Percentiles rank a stretch among this genome's conserved stretches.
Conservation (phyloP, 2,888 invertebrate species). For the Eristalis pertinax region DNA sequence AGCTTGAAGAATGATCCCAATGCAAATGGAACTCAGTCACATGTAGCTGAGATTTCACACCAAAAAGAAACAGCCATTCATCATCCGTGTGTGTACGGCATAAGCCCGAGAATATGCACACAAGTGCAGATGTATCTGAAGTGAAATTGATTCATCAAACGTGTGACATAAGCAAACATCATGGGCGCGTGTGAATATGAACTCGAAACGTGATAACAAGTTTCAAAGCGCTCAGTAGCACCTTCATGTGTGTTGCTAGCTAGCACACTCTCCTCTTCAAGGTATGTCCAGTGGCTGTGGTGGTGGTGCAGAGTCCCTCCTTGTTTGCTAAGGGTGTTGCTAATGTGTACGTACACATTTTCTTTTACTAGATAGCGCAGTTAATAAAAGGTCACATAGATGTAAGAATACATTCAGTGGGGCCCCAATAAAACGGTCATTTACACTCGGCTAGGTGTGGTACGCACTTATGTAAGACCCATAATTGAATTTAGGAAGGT, state of each 20-base stretch:
- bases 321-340: conserved; percentile 24
- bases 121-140: background rate
- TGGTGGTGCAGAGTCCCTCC: background rate
- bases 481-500: background rate
- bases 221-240: conserved; percentile 8
- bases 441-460: conserved; percentile 2
- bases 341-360: background rate
- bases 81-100: background rate
- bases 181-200: background rate
- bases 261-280: background rate
- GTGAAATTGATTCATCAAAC: conserved; percentile 27
- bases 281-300: background rate
- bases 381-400: conserved; percentile 24
- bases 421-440: conserved; percentile 35
- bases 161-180: conserved; percentile 31
- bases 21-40: conserved; percentile 28
- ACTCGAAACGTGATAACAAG: conserved; percentile 23
- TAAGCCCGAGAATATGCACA: background rate
- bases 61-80: conserved; percentile 1
- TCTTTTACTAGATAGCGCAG: background rate
- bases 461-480: background rate
- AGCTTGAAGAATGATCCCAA: conserved; percentile 41
- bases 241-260: background rate
- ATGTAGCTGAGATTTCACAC: conserved; percentile 29
- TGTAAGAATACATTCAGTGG: conserved; percentile 26